phyloP scores from a whole-genome alignment of 2,113 vertebrate genomes.

The Tupaia chinensis region DNA sequence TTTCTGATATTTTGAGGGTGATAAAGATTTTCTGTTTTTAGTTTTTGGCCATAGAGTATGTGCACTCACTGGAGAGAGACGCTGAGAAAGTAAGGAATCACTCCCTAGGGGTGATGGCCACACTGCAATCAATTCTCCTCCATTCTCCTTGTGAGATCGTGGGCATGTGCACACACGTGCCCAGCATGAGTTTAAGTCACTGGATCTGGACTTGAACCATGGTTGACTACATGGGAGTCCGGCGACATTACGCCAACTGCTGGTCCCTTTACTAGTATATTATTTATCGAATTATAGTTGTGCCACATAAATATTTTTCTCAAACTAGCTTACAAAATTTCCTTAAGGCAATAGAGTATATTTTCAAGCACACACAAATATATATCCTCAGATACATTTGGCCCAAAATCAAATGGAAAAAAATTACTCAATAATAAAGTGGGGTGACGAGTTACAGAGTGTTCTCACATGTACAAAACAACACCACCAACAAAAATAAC shows the following conservation, averaged over 20 bases:
- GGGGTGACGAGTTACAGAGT: not conserved
- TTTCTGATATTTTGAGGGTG: not conserved
- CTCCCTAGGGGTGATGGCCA: too few relatives aligned
- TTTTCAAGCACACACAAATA: not conserved
- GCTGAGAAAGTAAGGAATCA: too few relatives aligned
- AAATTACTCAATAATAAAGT: not conserved
- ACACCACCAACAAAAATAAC: not conserved
- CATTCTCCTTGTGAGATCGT: too few relatives aligned
- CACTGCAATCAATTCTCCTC: too few relatives aligned
- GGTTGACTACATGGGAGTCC: too few relatives aligned
- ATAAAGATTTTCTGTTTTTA: not conserved
- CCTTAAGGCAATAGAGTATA: not conserved
- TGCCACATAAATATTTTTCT: not conserved
- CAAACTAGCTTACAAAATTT: conserved; percentile 5
- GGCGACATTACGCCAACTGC: too few relatives aligned
- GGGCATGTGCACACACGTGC: too few relatives aligned
- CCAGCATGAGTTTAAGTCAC: too few relatives aligned
- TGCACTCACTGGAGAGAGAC: too few relatives aligned
- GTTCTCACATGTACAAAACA: not conserved
- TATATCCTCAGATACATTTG: not conserved
- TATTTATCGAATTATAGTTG: not conserved
- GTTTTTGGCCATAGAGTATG: too few relatives aligned
- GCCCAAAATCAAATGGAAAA: not conserved
- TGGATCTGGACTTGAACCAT: too few relatives aligned
- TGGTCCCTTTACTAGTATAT: not conserved